These are phyloP conservation scores for Helogale parvula DNA, from an alignment of 2,113 vertebrate species.

Conservation along the genomic window DNA sequence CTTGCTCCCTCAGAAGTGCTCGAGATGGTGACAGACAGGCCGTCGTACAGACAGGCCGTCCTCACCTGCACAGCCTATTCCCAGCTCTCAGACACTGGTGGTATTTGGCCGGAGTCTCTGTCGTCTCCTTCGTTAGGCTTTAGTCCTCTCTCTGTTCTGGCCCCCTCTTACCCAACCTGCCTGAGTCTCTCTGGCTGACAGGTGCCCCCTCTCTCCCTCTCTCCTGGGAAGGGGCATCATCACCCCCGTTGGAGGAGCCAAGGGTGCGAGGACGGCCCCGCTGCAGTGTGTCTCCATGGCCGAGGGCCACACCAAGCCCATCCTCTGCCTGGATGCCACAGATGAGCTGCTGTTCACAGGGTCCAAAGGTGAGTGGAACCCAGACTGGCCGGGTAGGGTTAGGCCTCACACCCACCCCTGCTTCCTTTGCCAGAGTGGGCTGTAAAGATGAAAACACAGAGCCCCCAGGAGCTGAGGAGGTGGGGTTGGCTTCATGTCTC, in stretches of 20 bases:
- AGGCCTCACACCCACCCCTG: not conserved
- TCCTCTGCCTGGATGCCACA: constrained; percentile 96
- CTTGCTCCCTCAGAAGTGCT: not conserved
- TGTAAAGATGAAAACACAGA: not conserved
- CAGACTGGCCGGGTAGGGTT: not conserved
- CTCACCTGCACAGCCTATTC: accelerated
- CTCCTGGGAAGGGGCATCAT: constrained; percentile 92
- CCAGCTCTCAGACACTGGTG: not conserved
- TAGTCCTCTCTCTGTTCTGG: not conserved
- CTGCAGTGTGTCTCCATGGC: constrained; percentile 96
- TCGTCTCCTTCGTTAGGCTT: not conserved
- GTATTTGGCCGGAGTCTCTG: too few species aligned
- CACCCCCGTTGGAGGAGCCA: constrained; percentile 93
- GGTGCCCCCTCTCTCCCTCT: constrained; percentile 69
- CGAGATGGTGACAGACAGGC: not conserved
- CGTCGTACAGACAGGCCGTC: not conserved
- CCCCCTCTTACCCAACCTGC: not conserved
- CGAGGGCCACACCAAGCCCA: constrained; percentile 97
- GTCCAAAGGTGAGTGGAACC: constrained; percentile 91
- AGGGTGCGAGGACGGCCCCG: constrained; percentile 93
- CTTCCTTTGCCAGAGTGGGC: too few species aligned
- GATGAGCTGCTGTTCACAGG: constrained; percentile 97
- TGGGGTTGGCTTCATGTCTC: not conserved
- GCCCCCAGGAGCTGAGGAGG: not conserved
- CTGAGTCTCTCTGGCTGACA: not conserved